A percentile compares a stretch with the other conserved stretches of the same genome.
phyloP scores from a whole-genome alignment of 92 coral and sea anemone genomes.

The Actinostola sp. region DNA sequence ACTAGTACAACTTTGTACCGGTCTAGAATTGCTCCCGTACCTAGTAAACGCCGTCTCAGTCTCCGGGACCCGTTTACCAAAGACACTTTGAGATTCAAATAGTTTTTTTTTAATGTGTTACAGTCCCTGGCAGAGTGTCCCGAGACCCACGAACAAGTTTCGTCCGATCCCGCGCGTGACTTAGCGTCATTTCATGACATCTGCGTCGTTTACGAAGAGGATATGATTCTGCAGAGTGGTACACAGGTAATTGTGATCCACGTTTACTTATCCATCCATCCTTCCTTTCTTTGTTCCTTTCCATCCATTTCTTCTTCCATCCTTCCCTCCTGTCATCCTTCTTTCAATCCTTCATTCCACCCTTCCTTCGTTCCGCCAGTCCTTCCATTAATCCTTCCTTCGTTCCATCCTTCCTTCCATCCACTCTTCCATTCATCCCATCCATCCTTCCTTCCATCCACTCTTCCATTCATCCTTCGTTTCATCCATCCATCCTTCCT shows the following conservation, averaged over 20 bases:
- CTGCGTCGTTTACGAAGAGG: constrained; percentile 77
- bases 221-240: constrained; percentile 69
- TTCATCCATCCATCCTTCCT: background rate
- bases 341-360: too few species aligned
- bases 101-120: too few species aligned
- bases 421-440: too few species aligned
- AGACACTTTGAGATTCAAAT: too few species aligned
- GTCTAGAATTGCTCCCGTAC: too few species aligned
- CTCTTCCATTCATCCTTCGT: too few species aligned
- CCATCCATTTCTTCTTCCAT: background rate
- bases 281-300: background rate
- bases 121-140: constrained; percentile 77
- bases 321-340: background rate
- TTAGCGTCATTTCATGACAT: constrained; percentile 90
- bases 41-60: too few species aligned
- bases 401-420: background rate
- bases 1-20: too few species aligned
- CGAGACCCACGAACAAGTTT: constrained; percentile 74
- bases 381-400: background rate
- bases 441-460: too few species aligned
- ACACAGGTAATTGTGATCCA: constrained; percentile 63
- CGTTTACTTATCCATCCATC: background rate
- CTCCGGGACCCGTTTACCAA: too few species aligned
- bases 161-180: constrained; percentile 93
- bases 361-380: background rate